Evolutionary conservation across 2,888 invertebrate genomes (phyloP), one percentile per base, ranked within the genome.

Genomic region (Drosophila setosimentum): DNA sequence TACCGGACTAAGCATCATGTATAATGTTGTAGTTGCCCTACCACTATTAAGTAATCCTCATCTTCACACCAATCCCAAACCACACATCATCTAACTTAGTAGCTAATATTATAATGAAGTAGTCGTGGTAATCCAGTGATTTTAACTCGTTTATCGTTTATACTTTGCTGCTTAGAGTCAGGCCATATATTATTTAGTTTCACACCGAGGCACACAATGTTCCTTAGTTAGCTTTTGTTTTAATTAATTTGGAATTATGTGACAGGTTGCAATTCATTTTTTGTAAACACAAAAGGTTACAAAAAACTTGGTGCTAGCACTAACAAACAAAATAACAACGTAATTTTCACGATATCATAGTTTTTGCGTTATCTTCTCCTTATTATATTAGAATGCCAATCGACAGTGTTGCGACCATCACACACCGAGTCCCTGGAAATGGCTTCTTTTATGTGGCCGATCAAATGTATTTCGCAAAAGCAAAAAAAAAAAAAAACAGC

Each of bases 201-300:
- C 57, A 71, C 35, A 40, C 50, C 67, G 42, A 79, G 40, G 16
- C 30, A 21, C 62, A 66, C 21, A 71, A 83, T 76, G 84, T 87
- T 84, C 87, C 87, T 84, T 89, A 81, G 71, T 59, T 66, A 82
- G 79, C 60, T 68, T 45, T 74, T 70, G 48, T 68, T 65, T 82
- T 63, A 68, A 66, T 64, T 65, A 2, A 35, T 59, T 68, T 45
- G 40, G 32, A 53, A 55, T 53, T 59, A 58, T 69, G 54, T 40
- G 33, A 53, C 53, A 40, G 48, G 50, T 57, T 63, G 24, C 53
- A 64, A 67, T 63, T 74, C 59, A 81, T 80, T 64, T 45, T 55
- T 64, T 58, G 67, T 61, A 62, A 73, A 68, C 69, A 29, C 29
- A 10, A 30, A 6, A 13, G n/a, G n/a, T 50, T 30, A 30, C 21